Evolutionary conservation across 2,113 vertebrate genomes (phyloP).

Genomic region (Hemiprocne comata): DNA sequence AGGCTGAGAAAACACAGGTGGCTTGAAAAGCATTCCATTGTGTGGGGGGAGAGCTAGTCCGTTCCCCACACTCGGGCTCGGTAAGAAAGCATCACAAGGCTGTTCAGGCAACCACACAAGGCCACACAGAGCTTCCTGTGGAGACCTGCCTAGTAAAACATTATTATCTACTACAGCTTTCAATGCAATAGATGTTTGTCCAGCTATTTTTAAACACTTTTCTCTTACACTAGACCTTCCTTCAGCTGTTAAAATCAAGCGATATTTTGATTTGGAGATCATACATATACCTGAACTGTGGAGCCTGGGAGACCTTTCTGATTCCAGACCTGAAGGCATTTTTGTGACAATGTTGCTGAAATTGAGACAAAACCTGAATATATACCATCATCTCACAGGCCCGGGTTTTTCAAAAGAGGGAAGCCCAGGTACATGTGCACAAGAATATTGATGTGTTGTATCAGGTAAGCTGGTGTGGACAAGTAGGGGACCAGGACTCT

Average conservation of each 20-base stretch:
- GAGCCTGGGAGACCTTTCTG: not conserved
- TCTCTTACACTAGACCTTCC: not conserved
- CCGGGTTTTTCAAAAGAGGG: not conserved
- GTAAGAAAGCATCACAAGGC: not conserved
- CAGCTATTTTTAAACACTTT: not conserved
- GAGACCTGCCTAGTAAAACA: not conserved
- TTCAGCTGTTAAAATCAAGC: not conserved
- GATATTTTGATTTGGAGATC: not conserved
- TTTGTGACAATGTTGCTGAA: not conserved
- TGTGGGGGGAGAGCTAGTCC: no score
- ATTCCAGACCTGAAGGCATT: not conserved
- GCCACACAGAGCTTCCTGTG: not conserved
- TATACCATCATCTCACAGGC: not conserved
- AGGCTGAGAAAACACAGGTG: not conserved
- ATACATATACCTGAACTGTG: not conserved
- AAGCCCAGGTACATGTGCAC: not conserved
- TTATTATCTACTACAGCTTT: not conserved
- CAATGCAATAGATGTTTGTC: not conserved
- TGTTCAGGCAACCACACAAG: not conserved
- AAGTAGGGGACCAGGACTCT: not conserved
- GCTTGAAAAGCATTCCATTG: no score
- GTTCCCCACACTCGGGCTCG: no score
- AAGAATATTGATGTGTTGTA: not conserved
- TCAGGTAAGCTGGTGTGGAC: fast-evolving
- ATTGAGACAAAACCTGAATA: not conserved